Evolutionary conservation across 1,140 invertebrate species (phyloP).

Genomic region (Brachionus plicatilis): DNA sequence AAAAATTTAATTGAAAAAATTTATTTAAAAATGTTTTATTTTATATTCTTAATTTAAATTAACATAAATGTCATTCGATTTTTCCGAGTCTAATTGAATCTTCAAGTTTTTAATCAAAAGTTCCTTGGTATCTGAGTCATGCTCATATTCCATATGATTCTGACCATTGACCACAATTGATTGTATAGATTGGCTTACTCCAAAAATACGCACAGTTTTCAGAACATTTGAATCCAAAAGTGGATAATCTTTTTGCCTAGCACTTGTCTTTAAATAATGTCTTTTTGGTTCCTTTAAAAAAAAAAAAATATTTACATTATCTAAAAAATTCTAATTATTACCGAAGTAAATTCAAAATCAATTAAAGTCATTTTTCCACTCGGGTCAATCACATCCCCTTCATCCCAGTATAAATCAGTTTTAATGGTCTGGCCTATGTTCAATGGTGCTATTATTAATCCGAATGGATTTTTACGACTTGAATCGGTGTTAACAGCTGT

Average conservation of each 20-base stretch:
- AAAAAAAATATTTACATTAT: background rate
- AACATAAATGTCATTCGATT: background rate
- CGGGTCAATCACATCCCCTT: conserved; percentile 38
- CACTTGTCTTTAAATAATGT: background rate
- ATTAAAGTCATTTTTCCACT: background rate
- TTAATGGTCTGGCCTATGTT: background rate
- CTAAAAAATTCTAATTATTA: background rate
- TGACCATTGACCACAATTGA: background rate
- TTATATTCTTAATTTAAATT: background rate
- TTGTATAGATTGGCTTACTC: background rate
- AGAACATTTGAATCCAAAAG: background rate
- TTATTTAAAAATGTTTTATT: background rate
- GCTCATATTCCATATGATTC: background rate
- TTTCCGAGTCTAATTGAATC: background rate
- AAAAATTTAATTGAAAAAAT: background rate
- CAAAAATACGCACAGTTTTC: background rate
- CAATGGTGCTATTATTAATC: conserved; percentile 39
- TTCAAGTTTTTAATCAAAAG: background rate
- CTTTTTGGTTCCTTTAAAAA: background rate
- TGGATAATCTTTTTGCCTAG: background rate
- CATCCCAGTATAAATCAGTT: conserved; percentile 42
- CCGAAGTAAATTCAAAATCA: background rate
- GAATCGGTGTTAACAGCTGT: conserved; percentile 42
- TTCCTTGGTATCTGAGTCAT: background rate
- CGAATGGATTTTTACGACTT: conserved; percentile 39